phyloP scores from a whole-genome alignment of 2,888 invertebrate species.

The Lasius platythorax region DNA sequence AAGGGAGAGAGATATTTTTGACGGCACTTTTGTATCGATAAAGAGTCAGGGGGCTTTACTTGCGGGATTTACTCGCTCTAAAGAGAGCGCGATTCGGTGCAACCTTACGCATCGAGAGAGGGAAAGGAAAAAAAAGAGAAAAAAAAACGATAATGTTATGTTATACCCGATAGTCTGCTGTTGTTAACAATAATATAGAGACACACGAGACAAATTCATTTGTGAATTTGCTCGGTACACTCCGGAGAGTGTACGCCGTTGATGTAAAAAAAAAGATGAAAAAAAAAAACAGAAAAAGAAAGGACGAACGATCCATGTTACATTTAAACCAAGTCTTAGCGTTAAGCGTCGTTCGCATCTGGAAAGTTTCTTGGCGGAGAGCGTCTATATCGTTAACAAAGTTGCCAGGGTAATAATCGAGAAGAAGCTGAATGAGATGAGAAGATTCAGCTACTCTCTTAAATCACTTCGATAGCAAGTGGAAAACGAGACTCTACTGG shows the following conservation, averaged over 20 bases:
- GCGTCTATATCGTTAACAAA: background rate
- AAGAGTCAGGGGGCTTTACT: constrained; percentile 71
- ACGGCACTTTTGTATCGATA: constrained; percentile 80
- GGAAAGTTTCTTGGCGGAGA: background rate
- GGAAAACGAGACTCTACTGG: background rate
- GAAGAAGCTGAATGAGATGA: constrained; percentile 7
- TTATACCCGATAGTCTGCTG: constrained; percentile 81
- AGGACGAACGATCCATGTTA: constrained; percentile 37
- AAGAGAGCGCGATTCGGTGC: constrained; percentile 79
- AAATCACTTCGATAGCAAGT: background rate
- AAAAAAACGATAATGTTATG: constrained; percentile 66
- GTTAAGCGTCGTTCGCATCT: constrained; percentile 18
- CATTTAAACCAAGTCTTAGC: constrained; percentile 33
- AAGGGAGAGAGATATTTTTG: constrained; percentile 79
- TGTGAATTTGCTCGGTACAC: constrained; percentile 65
- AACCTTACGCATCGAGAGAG: constrained; percentile 70
- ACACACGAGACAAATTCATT: constrained; percentile 57
- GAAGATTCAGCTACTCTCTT: background rate
- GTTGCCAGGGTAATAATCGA: background rate
- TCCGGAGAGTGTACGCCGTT: constrained; percentile 52
- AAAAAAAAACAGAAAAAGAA: constrained; percentile 11
- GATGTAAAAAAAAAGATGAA: constrained; percentile 24
- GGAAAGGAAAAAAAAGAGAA: constrained; percentile 3
- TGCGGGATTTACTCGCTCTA: constrained; percentile 70
- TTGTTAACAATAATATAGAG: constrained; percentile 81